Base-by-base conservation (phyloP, 2,797 vertebrate species). In the Naso thynnoides region DNA sequence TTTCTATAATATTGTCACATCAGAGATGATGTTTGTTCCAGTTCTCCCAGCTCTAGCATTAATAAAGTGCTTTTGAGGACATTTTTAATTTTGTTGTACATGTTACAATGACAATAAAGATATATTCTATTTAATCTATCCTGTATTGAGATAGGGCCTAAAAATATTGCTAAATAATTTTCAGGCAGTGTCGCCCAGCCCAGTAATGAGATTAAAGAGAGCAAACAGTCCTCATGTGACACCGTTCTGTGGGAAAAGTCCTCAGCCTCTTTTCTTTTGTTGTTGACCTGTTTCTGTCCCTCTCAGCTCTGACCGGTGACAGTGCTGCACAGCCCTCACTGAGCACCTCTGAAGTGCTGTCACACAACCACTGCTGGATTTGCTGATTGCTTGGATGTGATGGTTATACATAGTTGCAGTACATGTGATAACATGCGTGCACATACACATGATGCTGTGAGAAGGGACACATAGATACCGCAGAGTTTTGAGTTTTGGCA, bases 281-380 rank as follows among this genome's bases (percentile, higher is more conserved):
- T 59, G 14, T 41, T 76, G 38, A 73, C 68, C 63, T 77, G 72
- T 27, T 78, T 83, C 44, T 13, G 11, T 44, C 42, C 41, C 27
- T 67, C 54, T 33, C 41, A 41, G 53, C 53, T 54, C 31, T 61
- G 41, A 15, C 31, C 48, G 53, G 29, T 65, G 65, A 73, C 52
- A 64, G 44, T 42, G 24, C 27, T 39, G 54, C 48, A 49, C 45
- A 27, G 36, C 67, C 54, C 24, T 53, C 53, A 67, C 53, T 62
- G 42, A 73, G 79, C 77, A 66, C 75, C 67, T 71, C 50, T 50
- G 24, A 64, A 76, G 79, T 79, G 62, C 63, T 78, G 41, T 86
- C 81, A 73, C 77, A 57, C 69, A 74, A 31, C 48, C 13, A 3
- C 29, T 19, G 33, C 8, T 55, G 69, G 47, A 41, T 38, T 13